These are phyloP conservation scores for Cirrhinus molitorella DNA, from an alignment of 2,797 vertebrate genomes.

Conservation along the genomic window DNA sequence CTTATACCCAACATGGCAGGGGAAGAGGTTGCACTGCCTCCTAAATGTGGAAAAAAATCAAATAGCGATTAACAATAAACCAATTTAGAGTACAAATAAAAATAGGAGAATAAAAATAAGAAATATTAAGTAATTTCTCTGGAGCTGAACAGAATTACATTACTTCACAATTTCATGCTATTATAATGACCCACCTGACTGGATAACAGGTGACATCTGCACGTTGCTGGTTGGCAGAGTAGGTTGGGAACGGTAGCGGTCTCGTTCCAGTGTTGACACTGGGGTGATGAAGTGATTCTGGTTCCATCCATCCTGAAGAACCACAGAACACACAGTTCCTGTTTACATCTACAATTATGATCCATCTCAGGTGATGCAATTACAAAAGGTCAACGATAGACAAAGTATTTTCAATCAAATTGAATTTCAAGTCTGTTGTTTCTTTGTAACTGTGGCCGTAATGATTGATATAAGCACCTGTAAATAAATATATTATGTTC, in stretches of 20 bases:
- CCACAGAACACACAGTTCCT: constrained; percentile 22
- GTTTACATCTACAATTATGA: neutral
- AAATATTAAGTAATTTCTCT: neutral
- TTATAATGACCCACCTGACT: constrained; percentile 85
- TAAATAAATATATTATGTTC: neutral
- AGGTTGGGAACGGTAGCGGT: constrained; percentile 96
- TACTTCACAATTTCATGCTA: neutral
- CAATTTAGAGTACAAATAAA: constrained; percentile 11
- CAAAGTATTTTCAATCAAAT: neutral
- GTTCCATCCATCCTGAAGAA: constrained; percentile 94
- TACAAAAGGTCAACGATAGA: neutral
- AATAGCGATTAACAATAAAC: neutral
- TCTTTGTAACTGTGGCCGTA: neutral
- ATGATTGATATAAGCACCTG: neutral
- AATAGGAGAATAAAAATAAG: neutral
- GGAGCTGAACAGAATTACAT: neutral
- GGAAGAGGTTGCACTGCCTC: constrained; percentile 95
- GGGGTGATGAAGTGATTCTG: constrained; percentile 98
- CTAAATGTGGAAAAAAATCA: constrained; percentile 69
- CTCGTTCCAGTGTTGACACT: constrained; percentile 93
- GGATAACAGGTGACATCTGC: constrained; percentile 95
- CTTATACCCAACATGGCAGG: constrained; percentile 94
- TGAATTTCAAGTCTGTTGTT: neutral
- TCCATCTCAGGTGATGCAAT: neutral
- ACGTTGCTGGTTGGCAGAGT: constrained; percentile 93